phyloP scores from a whole-genome alignment of 1,140 invertebrate species.

The Acromyrmex heyeri region DNA sequence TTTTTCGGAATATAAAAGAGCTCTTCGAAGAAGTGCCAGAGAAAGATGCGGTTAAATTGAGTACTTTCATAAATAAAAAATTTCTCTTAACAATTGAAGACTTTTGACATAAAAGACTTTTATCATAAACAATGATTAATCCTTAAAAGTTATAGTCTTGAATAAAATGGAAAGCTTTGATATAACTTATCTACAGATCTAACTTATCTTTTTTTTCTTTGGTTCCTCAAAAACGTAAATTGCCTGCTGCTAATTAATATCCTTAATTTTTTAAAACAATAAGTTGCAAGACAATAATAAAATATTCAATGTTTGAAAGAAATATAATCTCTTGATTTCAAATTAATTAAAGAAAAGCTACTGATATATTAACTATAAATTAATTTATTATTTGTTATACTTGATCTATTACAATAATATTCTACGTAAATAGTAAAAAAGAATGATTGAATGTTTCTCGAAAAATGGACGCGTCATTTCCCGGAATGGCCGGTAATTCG shows the following conservation, averaged over 20 bases:
- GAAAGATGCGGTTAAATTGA: background rate
- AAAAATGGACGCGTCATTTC: background rate
- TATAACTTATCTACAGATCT: background rate
- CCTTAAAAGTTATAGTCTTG: background rate
- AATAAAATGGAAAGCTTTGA: background rate
- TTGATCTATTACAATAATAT: background rate
- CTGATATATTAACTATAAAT: background rate
- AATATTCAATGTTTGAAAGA: background rate
- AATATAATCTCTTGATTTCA: background rate
- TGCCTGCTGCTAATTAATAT: background rate
- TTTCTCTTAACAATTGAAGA: background rate
- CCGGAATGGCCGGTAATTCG: slow-evolving; percentile 37
- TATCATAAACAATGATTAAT: no score
- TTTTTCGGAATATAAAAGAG: background rate
- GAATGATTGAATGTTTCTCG: background rate
- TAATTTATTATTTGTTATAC: no score
- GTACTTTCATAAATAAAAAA: background rate
- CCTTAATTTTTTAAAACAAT: background rate
- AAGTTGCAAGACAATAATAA: background rate
- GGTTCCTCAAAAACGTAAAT: background rate
- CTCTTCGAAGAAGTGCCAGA: background rate
- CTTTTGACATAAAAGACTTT: background rate
- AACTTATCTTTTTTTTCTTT: background rate
- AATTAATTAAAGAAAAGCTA: background rate
- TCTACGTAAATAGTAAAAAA: background rate